phyloP scores from a whole-genome alignment of 2,888 invertebrate genomes.

The Eupithecia abbreviata region DNA sequence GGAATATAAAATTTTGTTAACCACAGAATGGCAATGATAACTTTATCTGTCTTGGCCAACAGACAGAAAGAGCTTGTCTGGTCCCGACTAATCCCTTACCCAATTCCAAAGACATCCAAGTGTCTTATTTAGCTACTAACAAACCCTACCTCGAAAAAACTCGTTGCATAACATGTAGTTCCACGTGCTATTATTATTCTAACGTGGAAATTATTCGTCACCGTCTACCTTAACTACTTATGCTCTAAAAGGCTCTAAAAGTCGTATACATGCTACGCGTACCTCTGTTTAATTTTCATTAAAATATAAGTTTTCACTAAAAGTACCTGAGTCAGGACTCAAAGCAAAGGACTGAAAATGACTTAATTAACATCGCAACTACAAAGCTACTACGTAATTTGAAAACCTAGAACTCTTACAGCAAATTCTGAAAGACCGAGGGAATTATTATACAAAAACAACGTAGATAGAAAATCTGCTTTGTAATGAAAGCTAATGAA shows the following conservation, averaged over 20 bases:
- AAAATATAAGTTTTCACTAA: conserved; percentile 8
- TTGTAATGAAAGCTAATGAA: conserved; percentile 32
- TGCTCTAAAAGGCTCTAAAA: background rate
- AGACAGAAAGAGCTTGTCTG: background rate
- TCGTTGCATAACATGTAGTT: background rate
- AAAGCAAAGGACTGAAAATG: conserved; percentile 17
- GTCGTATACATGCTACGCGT: background rate
- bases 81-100: background rate
- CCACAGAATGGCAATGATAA: background rate
- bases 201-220: background rate
- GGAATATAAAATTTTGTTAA: background rate
- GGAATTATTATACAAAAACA: background rate
- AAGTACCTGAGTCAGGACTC: conserved; percentile 9
- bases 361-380: conserved; percentile 21
- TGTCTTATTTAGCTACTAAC: background rate
- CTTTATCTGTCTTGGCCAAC: background rate
- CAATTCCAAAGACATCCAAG: background rate
- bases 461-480: conserved; percentile 16
- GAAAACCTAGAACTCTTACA: conserved; percentile 24
- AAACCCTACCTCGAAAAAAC: background rate
- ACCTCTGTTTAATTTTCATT: background rate
- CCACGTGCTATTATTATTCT: background rate
- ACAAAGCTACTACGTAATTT: conserved; percentile 28
- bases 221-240: background rate
- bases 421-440: conserved; percentile 27